Evolutionary conservation across 2,888 invertebrate species (phyloP).

Genomic region (Eupsilia transversa): DNA sequence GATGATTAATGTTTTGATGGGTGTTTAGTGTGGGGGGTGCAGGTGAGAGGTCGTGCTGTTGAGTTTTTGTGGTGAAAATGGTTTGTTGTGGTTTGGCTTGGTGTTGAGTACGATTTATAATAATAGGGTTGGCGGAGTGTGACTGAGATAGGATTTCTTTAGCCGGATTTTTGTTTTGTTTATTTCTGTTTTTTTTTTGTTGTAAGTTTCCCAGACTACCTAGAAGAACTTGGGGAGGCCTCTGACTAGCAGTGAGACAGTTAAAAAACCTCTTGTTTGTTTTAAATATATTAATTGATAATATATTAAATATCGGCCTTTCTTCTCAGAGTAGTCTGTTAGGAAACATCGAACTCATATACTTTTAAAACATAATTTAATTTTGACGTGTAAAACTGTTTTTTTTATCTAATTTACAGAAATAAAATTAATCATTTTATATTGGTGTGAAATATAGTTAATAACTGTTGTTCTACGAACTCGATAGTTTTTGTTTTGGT

Average conservation of each 20-base stretch:
- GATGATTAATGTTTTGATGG: slow-evolving; percentile 25
- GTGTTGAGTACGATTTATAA: neutral
- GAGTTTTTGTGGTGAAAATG: neutral
- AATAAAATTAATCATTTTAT: too few relatives aligned
- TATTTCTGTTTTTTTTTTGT: neutral
- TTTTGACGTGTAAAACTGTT: too few relatives aligned
- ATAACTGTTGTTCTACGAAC: neutral
- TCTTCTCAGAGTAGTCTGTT: too few relatives aligned
- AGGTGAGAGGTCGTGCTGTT: neutral
- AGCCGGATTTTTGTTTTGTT: too few relatives aligned
- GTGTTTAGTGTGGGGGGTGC: neutral
- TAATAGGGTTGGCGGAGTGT: neutral
- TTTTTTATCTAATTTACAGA: too few relatives aligned
- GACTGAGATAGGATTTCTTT: neutral
- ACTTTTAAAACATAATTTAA: too few relatives aligned
- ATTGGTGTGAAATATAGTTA: neutral
- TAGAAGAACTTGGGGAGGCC: neutral
- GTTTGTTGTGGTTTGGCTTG: neutral
- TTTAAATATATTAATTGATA: neutral
- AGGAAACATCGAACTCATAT: too few relatives aligned
- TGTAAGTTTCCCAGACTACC: neutral
- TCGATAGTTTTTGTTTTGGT: too few relatives aligned
- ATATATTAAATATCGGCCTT: too few relatives aligned
- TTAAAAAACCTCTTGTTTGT: neutral
- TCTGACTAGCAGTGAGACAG: too few relatives aligned